These are phyloP conservation scores for Etia nguti DNA, from an alignment of 2,113 vertebrate species.

Conservation along the genomic window DNA sequence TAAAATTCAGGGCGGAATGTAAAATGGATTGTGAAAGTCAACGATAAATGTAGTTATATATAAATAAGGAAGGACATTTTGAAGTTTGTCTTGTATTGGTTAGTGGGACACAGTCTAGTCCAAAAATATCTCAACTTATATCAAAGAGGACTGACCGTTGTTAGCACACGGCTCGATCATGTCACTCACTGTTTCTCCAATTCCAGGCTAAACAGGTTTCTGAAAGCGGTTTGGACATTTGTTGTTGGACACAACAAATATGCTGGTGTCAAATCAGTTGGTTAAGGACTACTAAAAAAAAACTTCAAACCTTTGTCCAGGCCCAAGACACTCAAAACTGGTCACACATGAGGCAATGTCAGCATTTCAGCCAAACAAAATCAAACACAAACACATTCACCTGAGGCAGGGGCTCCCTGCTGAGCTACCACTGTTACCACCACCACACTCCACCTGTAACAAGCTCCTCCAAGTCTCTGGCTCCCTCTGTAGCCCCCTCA, in stretches of 20 bases:
- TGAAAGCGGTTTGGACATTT: rapidly evolving
- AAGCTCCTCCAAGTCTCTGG: neutral
- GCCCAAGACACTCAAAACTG: neutral
- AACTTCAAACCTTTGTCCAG: neutral
- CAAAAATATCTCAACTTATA: too few species aligned
- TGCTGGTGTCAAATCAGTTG: neutral
- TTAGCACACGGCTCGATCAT: neutral
- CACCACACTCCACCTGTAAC: slow-evolving; percentile 3
- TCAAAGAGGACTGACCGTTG: neutral
- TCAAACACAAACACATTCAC: slow-evolving; percentile 18
- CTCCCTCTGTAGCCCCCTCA: neutral
- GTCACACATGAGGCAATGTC: neutral
- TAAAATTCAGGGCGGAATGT: neutral
- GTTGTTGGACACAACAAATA: neutral
- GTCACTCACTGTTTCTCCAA: neutral
- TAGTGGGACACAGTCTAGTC: too few species aligned
- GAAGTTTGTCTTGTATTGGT: neutral
- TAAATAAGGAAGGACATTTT: rapidly evolving
- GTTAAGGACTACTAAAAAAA: neutral
- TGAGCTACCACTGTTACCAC: slow-evolving; percentile 35
- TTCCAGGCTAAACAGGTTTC: neutral
- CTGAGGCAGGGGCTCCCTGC: slow-evolving; percentile 17
- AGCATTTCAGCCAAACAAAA: neutral
- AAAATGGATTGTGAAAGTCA: neutral
- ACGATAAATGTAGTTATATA: rapidly evolving